Percentiles rank a stretch among this genome's conserved stretches.
Evolutionary conservation across 2,888 invertebrate species (phyloP).

Genomic region (Lamproptera curius): DNA sequence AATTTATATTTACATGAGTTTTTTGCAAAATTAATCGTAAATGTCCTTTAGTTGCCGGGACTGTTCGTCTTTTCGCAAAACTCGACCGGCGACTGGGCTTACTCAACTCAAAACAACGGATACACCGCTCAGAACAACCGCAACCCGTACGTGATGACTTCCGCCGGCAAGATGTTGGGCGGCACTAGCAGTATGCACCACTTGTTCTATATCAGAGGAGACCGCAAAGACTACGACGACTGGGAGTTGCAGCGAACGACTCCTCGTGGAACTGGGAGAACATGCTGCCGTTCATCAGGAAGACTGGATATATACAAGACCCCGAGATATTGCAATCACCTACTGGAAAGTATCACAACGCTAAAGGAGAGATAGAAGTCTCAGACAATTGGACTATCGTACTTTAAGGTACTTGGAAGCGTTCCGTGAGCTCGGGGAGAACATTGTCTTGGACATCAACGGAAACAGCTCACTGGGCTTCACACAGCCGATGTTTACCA

Average conservation of each 20-base stretch:
- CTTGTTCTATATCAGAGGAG: constrained; percentile 65
- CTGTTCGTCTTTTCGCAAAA: constrained; percentile 16
- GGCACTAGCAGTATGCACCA: constrained; percentile 73
- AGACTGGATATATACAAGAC: constrained; percentile 54
- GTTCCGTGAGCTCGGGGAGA: constrained; percentile 57
- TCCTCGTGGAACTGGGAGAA: constrained; percentile 72
- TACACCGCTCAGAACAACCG: constrained; percentile 53
- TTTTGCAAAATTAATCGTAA: no score
- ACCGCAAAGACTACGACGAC: constrained; percentile 55
- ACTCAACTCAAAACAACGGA: constrained; percentile 35
- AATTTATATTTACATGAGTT: no score
- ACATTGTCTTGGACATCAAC: constrained; percentile 44
- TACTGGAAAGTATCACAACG: constrained; percentile 41
- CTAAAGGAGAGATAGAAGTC: constrained; percentile 55
- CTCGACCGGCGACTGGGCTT: constrained; percentile 21
- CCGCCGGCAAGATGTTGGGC: constrained; percentile 79
- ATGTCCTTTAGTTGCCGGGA: constrained; percentile 7
- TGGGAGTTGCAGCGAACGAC: constrained; percentile 67
- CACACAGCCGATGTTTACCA: constrained; percentile 56
- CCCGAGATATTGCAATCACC: constrained; percentile 24
- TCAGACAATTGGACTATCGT: constrained; percentile 33
- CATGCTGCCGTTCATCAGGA: constrained; percentile 62
- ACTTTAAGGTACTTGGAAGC: constrained; percentile 41
- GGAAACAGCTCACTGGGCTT: constrained; percentile 59
- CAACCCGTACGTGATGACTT: constrained; percentile 37